phyloP scores from a whole-genome alignment of 2,113 vertebrate genomes.

The Natator depressus region DNA sequence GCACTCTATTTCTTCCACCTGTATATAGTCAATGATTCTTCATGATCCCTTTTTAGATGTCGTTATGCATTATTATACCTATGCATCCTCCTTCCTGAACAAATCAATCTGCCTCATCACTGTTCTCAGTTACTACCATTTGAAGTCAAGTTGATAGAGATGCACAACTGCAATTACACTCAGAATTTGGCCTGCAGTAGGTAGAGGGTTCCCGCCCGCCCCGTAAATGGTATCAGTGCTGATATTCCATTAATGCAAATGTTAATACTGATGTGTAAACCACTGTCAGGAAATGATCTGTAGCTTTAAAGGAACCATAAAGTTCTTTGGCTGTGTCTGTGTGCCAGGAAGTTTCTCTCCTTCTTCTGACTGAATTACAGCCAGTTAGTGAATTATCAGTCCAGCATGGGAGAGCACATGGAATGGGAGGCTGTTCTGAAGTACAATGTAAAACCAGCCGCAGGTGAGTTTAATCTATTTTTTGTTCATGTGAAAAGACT shows the following conservation, averaged over 20 bases:
- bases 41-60: background rate
- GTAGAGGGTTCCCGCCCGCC: background rate
- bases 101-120: background rate
- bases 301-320: background rate
- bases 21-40: background rate
- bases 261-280: background rate
- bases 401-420: background rate
- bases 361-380: slow-evolving; percentile 1
- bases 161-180: background rate
- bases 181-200: background rate
- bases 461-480: slow-evolving; percentile 14
- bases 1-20: slow-evolving; percentile 1
- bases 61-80: background rate
- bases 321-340: background rate
- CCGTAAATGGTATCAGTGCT: background rate
- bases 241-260: background rate
- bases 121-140: background rate
- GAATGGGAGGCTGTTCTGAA: background rate
- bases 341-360: background rate
- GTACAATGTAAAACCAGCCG: slow-evolving; percentile 10
- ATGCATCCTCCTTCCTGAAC: background rate
- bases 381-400: background rate
- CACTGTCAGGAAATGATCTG: slow-evolving; percentile 1
- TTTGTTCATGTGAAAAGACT: slow-evolving; percentile 35
- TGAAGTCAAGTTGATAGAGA: background rate